Evolutionary conservation across 1,140 invertebrate genomes (phyloP).

Genomic region (Drosophila quadrilineata): DNA sequence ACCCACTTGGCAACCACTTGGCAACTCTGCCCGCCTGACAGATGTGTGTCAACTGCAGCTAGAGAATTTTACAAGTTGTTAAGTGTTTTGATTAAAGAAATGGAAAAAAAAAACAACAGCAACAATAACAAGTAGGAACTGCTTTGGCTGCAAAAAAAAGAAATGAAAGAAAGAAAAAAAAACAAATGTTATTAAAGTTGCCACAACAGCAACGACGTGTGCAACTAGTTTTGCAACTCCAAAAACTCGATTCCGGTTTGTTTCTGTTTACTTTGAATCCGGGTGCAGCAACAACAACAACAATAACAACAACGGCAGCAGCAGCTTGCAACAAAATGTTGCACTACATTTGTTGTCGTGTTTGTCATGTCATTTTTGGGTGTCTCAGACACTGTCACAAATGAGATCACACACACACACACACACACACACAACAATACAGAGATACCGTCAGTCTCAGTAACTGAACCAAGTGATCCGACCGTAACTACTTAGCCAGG

Average conservation of each 20-base stretch:
- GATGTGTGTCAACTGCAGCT: slow-evolving; percentile 71
- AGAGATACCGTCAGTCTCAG: not conserved
- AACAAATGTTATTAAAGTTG: slow-evolving; percentile 45
- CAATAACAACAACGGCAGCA: slow-evolving; percentile 16
- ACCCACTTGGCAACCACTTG: slow-evolving; percentile 48
- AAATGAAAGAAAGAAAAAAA: too few species aligned
- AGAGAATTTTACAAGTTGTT: slow-evolving; percentile 77
- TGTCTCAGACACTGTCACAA: slow-evolving; percentile 24
- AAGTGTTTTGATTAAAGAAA: slow-evolving; percentile 72
- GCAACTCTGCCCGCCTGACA: slow-evolving; percentile 51
- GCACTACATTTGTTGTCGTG: slow-evolving; percentile 64
- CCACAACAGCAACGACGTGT: slow-evolving; percentile 59
- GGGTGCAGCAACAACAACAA: slow-evolving; percentile 55
- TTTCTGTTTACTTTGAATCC: slow-evolving; percentile 47
- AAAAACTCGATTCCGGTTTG: slow-evolving; percentile 60
- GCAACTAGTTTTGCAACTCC: slow-evolving; percentile 69
- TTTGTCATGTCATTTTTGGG: slow-evolving; percentile 54
- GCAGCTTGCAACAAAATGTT: slow-evolving; percentile 57
- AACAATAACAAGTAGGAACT: slow-evolving; percentile 54
- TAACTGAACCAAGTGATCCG: slow-evolving; percentile 43
- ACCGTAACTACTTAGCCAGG: slow-evolving; percentile 47
- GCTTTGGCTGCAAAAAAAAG: slow-evolving; percentile 15
- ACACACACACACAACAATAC: slow-evolving; percentile 12
- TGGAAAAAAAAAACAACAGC: slow-evolving; percentile 22
- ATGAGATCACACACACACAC: slow-evolving; percentile 2